Evolutionary conservation across 2,797 vertebrate genomes (phyloP).

Genomic region (Masticophis lateralis): DNA sequence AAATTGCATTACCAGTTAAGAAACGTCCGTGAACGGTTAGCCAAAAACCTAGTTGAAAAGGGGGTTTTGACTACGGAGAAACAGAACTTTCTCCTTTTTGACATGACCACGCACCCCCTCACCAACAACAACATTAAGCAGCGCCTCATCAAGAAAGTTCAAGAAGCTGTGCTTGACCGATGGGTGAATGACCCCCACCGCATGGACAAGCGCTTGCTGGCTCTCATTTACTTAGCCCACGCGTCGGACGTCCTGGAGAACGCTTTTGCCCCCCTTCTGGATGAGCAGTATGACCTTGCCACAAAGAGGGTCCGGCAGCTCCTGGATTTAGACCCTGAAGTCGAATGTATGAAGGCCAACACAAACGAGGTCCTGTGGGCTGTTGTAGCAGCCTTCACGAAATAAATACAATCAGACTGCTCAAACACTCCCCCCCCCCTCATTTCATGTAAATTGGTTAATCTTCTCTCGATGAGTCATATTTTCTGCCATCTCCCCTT

Average conservation of each 20-base stretch:
- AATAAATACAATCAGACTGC: conserved; percentile 74
- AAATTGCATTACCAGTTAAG: conserved; percentile 95
- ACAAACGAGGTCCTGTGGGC: conserved; percentile 92
- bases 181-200: conserved; percentile 95
- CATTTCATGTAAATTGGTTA: conserved; percentile 64
- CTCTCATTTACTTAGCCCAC: conserved; percentile 92
- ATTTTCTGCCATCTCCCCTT: conserved; percentile 70
- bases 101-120: conserved; percentile 95
- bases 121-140: conserved; percentile 96
- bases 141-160: conserved; percentile 94
- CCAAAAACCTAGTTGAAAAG: conserved; percentile 96
- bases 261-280: conserved; percentile 90
- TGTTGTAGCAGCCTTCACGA: conserved; percentile 93
- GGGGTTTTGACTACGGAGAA: conserved; percentile 95
- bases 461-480: conserved; percentile 65
- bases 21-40: conserved; percentile 91
- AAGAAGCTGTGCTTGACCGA: conserved; percentile 91
- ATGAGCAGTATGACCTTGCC: conserved; percentile 94
- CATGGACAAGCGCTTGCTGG: conserved; percentile 93
- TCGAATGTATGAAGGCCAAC: conserved; percentile 87
- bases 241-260: conserved; percentile 96
- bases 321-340: conserved; percentile 92
- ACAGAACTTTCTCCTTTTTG: conserved; percentile 96
- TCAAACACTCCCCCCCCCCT: conserved; percentile 21
- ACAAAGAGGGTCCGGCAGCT: conserved; percentile 93